Conservation (phyloP, 2,888 invertebrate species). For the Tortrix viridana region DNA sequence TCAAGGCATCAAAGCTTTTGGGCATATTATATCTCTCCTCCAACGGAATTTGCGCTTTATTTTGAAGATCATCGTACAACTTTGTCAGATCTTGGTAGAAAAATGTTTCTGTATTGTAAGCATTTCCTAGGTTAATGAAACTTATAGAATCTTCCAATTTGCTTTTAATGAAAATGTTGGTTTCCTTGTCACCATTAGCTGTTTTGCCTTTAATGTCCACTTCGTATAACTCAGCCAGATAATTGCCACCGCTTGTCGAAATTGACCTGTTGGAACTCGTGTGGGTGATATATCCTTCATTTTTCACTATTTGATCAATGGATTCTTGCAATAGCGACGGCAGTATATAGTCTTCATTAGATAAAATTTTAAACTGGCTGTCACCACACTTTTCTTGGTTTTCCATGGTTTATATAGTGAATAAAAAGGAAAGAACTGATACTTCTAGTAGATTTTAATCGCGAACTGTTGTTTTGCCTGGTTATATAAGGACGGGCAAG, state of each 20-base stretch:
- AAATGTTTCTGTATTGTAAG: constrained; percentile 56
- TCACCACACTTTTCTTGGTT: not conserved
- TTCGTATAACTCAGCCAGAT: constrained; percentile 48
- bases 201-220: constrained; percentile 47
- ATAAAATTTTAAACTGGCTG: not conserved
- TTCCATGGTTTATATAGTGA: not conserved
- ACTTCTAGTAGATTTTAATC: no score
- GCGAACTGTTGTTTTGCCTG: no score
- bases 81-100: constrained; percentile 54
- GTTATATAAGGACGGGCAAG: no score
- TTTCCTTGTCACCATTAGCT: constrained; percentile 42
- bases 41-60: constrained; percentile 50
- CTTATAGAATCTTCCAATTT: constrained; percentile 46
- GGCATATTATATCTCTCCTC: constrained; percentile 53
- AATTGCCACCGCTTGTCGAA: constrained; percentile 57
- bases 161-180: constrained; percentile 60
- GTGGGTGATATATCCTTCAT: constrained; percentile 47
- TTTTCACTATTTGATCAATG: constrained; percentile 44
- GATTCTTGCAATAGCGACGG: constrained; percentile 42
- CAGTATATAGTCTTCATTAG: not conserved
- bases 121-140: constrained; percentile 51
- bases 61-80: constrained; percentile 50
- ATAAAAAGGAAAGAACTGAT: not conserved
- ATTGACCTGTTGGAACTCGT: constrained; percentile 43
- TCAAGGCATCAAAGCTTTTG: constrained; percentile 52